A percentile compares a stretch with the other conserved stretches of the same genome.
Evolutionary conservation across 1,140 invertebrate genomes (phyloP).

Genomic region (Diploscapter pachys): DNA sequence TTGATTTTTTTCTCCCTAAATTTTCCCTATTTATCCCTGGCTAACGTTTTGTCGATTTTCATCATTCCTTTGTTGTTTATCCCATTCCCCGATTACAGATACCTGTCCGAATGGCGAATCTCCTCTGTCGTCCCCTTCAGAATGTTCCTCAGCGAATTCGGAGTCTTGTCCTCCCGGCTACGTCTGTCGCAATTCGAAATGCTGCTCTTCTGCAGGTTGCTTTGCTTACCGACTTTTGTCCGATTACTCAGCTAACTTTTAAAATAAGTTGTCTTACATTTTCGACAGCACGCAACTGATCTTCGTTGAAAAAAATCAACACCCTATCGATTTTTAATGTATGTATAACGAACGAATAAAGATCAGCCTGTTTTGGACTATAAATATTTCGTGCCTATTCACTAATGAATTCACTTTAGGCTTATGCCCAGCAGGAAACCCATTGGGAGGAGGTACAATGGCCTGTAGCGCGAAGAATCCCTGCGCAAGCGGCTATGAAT

Average conservation of each 20-base stretch:
- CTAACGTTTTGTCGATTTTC: conserved; percentile 38
- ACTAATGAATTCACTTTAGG: conserved; percentile 25
- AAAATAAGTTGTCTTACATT: neutral
- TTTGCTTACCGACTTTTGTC: no score
- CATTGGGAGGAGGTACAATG: conserved; percentile 53
- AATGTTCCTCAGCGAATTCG: conserved; percentile 45
- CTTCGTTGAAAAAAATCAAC: no score
- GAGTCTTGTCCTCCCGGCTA: conserved; percentile 51
- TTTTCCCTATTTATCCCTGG: conserved; percentile 45
- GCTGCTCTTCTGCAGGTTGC: conserved; percentile 47
- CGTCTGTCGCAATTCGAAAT: conserved; percentile 49
- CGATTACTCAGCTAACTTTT: no score
- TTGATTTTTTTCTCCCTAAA: conserved; percentile 43
- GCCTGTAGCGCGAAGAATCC: conserved; percentile 48
- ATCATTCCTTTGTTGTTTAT: conserved; percentile 2
- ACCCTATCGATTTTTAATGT: no score
- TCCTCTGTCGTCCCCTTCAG: conserved; percentile 46
- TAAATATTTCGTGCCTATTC: no score
- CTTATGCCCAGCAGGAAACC: conserved; percentile 52
- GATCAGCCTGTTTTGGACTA: no score
- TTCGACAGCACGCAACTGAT: no score
- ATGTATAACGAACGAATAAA: no score
- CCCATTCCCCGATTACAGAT: conserved; percentile 28
- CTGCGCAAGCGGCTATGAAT: conserved; percentile 57
- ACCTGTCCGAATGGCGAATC: conserved; percentile 49